Evolutionary conservation across 37 sponge, comb jelly and placozoan genomes (phyloP).

Genomic region (Oopsacas minuta): DNA sequence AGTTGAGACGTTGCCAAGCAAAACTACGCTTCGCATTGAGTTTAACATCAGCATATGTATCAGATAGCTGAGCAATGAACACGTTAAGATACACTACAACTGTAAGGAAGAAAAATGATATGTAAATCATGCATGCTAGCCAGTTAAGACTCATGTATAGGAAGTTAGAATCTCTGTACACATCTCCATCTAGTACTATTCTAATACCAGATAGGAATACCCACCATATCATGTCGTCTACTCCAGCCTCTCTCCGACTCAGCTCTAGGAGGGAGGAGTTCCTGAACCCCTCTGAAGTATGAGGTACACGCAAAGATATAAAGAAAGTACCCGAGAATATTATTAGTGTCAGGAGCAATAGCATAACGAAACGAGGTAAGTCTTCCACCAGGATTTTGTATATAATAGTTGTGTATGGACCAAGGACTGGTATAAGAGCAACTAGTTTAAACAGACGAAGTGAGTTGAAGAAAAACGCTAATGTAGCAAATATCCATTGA

Average conservation of each 20-base stretch:
- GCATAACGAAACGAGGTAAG: neutral
- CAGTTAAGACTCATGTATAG: neutral
- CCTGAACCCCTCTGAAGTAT: neutral
- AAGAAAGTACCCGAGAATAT: conserved; percentile 3
- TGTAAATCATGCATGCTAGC: neutral
- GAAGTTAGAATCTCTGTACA: neutral
- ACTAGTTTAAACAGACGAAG: neutral
- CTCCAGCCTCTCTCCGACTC: neutral
- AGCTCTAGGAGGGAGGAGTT: neutral
- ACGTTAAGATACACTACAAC: conserved; percentile 7
- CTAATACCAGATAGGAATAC: neutral
- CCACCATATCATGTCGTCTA: neutral
- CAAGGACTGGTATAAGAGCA: neutral
- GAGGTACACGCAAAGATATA: neutral
- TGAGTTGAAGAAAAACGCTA: neutral
- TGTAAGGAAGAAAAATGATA: neutral
- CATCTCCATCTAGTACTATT: neutral
- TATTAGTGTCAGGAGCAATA: neutral
- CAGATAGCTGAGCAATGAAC: conserved; percentile 2
- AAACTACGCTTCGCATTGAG: neutral
- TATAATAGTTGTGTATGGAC: neutral
- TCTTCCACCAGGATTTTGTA: neutral
- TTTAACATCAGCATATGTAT: neutral
- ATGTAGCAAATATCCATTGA: neutral
- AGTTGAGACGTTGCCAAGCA: conserved; percentile 9